Conservation (phyloP, 2,113 vertebrate genomes). For the Anhinga rufa region DNA sequence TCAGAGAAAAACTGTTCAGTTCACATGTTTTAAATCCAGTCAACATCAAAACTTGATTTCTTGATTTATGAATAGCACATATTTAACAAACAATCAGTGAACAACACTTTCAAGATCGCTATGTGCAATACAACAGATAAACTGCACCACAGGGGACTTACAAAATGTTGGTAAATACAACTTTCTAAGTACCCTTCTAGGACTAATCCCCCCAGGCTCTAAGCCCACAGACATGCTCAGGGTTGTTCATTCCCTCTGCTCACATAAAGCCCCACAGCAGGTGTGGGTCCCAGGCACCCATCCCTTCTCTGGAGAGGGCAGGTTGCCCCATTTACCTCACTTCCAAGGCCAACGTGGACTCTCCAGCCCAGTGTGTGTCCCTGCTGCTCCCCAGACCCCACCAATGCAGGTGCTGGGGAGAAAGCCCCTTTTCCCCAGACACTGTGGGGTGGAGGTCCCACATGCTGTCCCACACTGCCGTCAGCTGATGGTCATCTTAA, state of each 20-base stretch:
- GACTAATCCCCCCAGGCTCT: not conserved
- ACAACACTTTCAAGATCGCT: not conserved
- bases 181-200: not conserved
- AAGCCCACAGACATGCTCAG: not conserved
- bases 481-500: not conserved
- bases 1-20: not conserved
- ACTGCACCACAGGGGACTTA: not conserved
- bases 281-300: not conserved
- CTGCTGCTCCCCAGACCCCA: not conserved
- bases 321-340: fast-evolving
- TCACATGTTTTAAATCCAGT: not conserved
- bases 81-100: not conserved
- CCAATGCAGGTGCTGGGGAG: not conserved
- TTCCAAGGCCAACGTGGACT: fast-evolving
- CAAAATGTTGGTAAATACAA: not conserved
- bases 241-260: not conserved
- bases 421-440: not conserved
- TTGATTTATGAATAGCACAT: not conserved
- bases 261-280: not conserved
- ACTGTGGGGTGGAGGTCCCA: fast-evolving
- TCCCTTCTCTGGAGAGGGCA: not conserved
- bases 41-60: not conserved
- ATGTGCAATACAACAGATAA: not conserved
- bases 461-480: too few relatives aligned
- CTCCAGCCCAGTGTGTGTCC: not conserved